Conservation (phyloP, 2,888 invertebrate species). For the Miltochrista miniata region DNA sequence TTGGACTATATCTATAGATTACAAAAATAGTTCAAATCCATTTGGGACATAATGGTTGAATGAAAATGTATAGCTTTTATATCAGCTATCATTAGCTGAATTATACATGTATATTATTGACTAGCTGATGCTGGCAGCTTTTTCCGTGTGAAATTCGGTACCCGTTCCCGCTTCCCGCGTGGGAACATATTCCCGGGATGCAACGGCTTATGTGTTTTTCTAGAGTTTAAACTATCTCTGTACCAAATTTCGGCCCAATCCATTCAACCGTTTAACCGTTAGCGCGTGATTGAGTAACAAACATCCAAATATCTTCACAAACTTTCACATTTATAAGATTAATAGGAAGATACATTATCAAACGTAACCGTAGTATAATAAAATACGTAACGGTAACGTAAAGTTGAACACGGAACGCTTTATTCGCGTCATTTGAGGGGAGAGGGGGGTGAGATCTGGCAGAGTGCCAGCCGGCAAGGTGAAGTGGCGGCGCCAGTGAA, state of each 20-base stretch:
- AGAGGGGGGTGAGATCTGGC: conserved; percentile 49
- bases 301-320: too few relatives aligned
- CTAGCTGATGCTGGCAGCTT: too few relatives aligned
- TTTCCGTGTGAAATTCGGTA: too few relatives aligned
- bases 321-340: too few relatives aligned
- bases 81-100: conserved; percentile 4
- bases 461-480: conserved; percentile 72
- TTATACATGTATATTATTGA: too few relatives aligned
- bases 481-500: conserved; percentile 78
- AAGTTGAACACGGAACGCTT: conserved; percentile 44
- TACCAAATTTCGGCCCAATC: too few relatives aligned
- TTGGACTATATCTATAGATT: neutral
- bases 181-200: too few relatives aligned
- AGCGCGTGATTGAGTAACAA: too few relatives aligned
- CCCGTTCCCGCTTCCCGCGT: too few relatives aligned
- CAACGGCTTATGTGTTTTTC: too few relatives aligned
- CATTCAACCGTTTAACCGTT: too few relatives aligned
- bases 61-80: conserved; percentile 14
- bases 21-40: neutral
- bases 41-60: conserved; percentile 6
- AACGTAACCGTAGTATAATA: conserved; percentile 17
- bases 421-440: conserved; percentile 27
- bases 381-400: conserved; percentile 33
- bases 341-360: conserved; percentile 10
- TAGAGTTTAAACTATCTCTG: too few relatives aligned